Evolutionary conservation across 2,888 invertebrate genomes (phyloP).

Genomic region (Prenolepis imparis): DNA sequence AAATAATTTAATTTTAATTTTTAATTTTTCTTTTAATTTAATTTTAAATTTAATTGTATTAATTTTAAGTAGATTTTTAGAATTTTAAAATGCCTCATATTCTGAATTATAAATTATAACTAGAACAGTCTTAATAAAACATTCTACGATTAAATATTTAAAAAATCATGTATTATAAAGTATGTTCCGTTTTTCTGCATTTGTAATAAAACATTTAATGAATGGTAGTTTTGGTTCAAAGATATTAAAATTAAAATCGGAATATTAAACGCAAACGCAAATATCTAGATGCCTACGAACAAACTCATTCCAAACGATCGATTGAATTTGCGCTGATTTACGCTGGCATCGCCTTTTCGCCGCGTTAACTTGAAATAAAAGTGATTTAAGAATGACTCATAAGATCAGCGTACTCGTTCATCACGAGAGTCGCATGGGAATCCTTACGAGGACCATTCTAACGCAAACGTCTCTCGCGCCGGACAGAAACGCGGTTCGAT

Average conservation of each 20-base stretch:
- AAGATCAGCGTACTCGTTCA: conserved; percentile 39
- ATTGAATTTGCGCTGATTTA: background rate
- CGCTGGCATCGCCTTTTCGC: background rate
- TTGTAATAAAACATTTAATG: background rate
- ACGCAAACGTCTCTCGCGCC: conserved; percentile 13
- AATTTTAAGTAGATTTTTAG: background rate
- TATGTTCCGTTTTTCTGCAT: background rate
- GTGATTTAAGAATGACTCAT: conserved; percentile 43
- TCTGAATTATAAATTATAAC: background rate
- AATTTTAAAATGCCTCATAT: background rate
- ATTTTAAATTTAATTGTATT: background rate
- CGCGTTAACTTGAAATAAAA: conserved; percentile 42
- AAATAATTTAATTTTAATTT: conserved; percentile 5
- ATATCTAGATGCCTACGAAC: background rate
- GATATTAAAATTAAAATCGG: background rate
- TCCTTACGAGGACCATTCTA: conserved; percentile 35
- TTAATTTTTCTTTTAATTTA: no score
- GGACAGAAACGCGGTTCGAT: conserved; percentile 23
- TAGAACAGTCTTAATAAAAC: background rate
- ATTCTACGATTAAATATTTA: background rate
- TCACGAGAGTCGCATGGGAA: conserved; percentile 23
- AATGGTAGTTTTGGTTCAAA: background rate
- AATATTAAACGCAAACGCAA: background rate
- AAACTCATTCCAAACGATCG: background rate
- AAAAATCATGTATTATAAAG: background rate